These are phyloP conservation scores for Drosophila subpulchrella DNA, from an alignment of 1,140 invertebrate species.

Conservation along the genomic window DNA sequence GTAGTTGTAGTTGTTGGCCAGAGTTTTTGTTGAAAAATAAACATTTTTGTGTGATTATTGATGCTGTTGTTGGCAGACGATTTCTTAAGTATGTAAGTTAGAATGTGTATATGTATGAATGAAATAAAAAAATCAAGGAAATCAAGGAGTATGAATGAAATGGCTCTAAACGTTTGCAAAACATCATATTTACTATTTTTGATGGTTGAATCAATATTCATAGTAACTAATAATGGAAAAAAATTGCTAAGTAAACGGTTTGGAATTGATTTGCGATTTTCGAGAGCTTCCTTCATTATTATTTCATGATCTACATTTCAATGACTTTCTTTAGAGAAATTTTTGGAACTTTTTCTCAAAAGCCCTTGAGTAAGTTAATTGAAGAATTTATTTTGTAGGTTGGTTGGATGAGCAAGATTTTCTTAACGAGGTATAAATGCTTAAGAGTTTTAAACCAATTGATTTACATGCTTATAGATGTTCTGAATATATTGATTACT, in stretches of 20 bases:
- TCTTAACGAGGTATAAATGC: background rate
- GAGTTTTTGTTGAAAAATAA: conserved; percentile 74
- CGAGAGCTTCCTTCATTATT: background rate
- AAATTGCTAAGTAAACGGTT: background rate
- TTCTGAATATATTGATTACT: no score
- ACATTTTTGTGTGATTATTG: conserved; percentile 76
- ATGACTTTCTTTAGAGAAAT: background rate
- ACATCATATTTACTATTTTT: background rate
- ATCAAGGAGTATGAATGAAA: conserved; percentile 13
- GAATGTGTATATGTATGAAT: conserved; percentile 13
- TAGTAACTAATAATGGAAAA: background rate
- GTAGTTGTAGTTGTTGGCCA: conserved; percentile 67
- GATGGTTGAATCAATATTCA: background rate
- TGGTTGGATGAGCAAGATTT: background rate
- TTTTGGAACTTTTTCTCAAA: background rate
- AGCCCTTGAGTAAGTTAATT: background rate
- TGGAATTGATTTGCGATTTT: background rate
- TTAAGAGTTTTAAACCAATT: conserved; percentile 12
- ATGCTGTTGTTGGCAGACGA: conserved; percentile 57
- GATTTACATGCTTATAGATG: background rate
- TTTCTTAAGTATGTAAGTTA: conserved; percentile 53
- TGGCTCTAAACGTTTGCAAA: conserved; percentile 4
- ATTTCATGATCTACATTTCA: conserved; percentile 1
- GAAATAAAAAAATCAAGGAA: background rate
- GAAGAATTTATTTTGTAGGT: background rate